Evolutionary conservation across 2,797 vertebrate genomes (phyloP).

Genomic region (Schizopygopsis pylzovi): DNA sequence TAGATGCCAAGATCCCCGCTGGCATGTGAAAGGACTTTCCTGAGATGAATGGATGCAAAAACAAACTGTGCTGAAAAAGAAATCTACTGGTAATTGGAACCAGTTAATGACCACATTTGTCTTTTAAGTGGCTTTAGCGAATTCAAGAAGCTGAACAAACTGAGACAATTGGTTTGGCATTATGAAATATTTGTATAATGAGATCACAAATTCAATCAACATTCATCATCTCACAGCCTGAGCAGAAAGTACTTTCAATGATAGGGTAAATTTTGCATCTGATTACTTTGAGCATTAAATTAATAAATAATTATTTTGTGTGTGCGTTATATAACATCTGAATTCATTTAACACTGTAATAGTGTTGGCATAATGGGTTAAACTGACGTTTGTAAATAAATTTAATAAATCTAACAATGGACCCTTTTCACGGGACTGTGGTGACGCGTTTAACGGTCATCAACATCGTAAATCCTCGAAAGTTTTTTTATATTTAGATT

Average conservation of each 20-base stretch:
- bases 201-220: slow-evolving; percentile 18
- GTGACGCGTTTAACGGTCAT: too few relatives aligned
- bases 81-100: not conserved
- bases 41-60: not conserved
- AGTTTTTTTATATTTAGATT: too few relatives aligned
- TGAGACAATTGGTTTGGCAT: not conserved
- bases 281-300: not conserved
- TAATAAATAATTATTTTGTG: too few relatives aligned
- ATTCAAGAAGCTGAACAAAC: slow-evolving; percentile 16
- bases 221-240: not conserved
- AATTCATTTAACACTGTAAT: not conserved
- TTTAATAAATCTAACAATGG: not conserved
- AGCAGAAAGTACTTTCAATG: not conserved
- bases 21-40: slow-evolving; percentile 27
- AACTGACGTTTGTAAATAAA: not conserved
- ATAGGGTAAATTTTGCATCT: not conserved
- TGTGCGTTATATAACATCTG: not conserved
- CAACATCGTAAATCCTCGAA: too few relatives aligned
- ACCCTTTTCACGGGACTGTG: too few relatives aligned
- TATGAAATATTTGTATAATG: not conserved
- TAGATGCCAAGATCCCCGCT: slow-evolving; percentile 16
- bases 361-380: not conserved
- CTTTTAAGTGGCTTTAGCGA: slow-evolving; percentile 27
- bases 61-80: slow-evolving; percentile 15
- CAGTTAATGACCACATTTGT: slow-evolving; percentile 21